Base-by-base conservation (phyloP, 2,113 vertebrate genomes). In the Percopsis transmontana region DNA sequence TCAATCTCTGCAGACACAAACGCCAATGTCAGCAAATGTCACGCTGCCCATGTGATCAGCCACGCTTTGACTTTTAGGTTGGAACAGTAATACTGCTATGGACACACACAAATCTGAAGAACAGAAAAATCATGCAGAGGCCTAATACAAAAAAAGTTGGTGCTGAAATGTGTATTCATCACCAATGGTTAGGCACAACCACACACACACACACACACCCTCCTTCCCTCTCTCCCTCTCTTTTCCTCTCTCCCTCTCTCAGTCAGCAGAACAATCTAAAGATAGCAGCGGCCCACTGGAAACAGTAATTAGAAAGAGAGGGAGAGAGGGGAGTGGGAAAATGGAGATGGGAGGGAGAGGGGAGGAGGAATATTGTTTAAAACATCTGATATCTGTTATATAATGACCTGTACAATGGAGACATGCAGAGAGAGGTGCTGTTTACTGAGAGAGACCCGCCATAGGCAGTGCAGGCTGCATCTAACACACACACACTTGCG, bases 1-100 rank as follows among this genome's bases (percentile, higher is more conserved):
- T 52, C 62, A 67, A 78, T 87, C 81, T 87, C 80, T 65, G 58
- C 81, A 71, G 84, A 67, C 85, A 68, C 70, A 85, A 74, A 56
- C 71, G 69, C 67, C 89, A 87, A 88, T 88, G 87, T 88, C 87
- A 89, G 81, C 68, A 89, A 89, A 90, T 89, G 89, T 87, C 87
- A 89, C 86, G 67, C 58, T 40, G 53, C 53, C 75, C 70, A 65
- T 74, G 68, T 5, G 39, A 63, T 62, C 70, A 64, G 55, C 58
- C 33, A 63, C 4, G 20, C 61, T 73, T 81, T 84, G 66, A 84
- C 79, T 79, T 87, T 86, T 81, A 67, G 7, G 15, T 45, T 66
- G 71, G 74, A 76, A 65, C 19, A 15, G 47, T 77, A 79, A 60
- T 60, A 71, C 74, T 80, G 59, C 44, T 65, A 54, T 50, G 45